Base-by-base conservation (phyloP, 1,140 invertebrate species). In the Sinonovacula constricta region DNA sequence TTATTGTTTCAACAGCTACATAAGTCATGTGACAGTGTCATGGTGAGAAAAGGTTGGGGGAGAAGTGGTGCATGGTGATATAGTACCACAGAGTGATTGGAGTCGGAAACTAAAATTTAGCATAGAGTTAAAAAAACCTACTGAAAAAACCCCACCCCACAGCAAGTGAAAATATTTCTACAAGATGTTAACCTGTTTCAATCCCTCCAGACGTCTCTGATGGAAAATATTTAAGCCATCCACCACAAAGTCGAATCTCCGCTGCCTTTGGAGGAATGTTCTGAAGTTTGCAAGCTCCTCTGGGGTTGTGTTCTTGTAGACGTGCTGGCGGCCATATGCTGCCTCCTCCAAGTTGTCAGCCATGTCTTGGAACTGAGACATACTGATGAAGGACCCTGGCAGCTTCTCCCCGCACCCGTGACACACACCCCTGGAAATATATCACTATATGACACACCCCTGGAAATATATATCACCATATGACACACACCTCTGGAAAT, bases 211-310 rank as follows among this genome's bases (percentile, higher is more conserved):
- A n/a, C n/a, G n/a, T n/a, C n/a, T n/a, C n/a, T n/a, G n/a, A n/a
- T n/a, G 1, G 24, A 30, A 22, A n/a, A 70, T n/a, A 30, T 70
- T 70, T 15, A 54, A 39, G 3, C 18, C 54, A 70, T 70, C 67
- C 5, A 70, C 30, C 1, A 70, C 67, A 39, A 36, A 57, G 45
- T 70, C 67, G 59, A 70, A 70, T 18, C 30, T 14, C n/a, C 39
- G 22, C 30, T 69, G 49, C 18, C 59, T 70, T 15, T 14, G 14
- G 10, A 70, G 57, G 28, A 70, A 59, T 26, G 10, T 28, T 24
- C 4, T 7, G 18, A 70, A 59, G n/a, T n/a, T 45, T 1, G 39
- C 0, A 10, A 70, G 28, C 45, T 70, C 67, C n/a, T 36, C n/a
- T 22, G 67, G 54, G 28, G 26, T 22, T 18, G 30, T 59, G 2